Percentiles rank a stretch among this genome's conserved stretches.
These are phyloP conservation scores for Tarsius wallacei DNA, from an alignment of 2,797 vertebrate species.

Conservation along the genomic window DNA sequence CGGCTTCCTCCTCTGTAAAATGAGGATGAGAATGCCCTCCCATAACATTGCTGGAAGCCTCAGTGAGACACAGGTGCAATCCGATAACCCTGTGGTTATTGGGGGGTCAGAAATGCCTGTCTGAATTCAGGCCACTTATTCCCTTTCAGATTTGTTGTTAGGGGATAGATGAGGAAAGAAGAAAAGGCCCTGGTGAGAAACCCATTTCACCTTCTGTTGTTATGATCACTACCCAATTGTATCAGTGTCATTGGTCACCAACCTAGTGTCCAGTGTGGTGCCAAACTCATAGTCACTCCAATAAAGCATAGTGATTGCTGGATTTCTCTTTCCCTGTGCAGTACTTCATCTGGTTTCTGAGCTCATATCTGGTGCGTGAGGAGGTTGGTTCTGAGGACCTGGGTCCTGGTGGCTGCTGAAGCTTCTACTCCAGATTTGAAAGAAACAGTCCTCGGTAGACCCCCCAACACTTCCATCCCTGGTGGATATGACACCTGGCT, in stretches of 20 bases:
- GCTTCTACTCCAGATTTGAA: neutral
- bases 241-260: neutral
- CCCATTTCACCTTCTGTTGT: neutral
- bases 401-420: neutral
- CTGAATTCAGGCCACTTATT: neutral
- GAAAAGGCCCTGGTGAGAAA: slow-evolving; percentile 7
- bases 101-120: neutral
- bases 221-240: neutral
- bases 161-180: neutral
- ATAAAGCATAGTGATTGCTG: neutral
- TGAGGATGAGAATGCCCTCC: neutral
- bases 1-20: neutral
- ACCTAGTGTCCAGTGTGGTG: neutral
- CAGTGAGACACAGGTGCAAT: neutral
- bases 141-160: slow-evolving; percentile 17
- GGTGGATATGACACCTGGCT: neutral
- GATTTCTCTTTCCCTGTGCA: neutral
- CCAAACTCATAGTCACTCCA: neutral
- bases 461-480: neutral
- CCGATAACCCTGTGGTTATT: neutral
- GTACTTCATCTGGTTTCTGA: neutral
- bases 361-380: neutral
- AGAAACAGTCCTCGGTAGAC: neutral
- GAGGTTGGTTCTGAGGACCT: neutral
- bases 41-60: neutral